Evolutionary conservation across 92 coral and sea anemone species (phyloP).

Genomic region (Parazoanthus swiftii): DNA sequence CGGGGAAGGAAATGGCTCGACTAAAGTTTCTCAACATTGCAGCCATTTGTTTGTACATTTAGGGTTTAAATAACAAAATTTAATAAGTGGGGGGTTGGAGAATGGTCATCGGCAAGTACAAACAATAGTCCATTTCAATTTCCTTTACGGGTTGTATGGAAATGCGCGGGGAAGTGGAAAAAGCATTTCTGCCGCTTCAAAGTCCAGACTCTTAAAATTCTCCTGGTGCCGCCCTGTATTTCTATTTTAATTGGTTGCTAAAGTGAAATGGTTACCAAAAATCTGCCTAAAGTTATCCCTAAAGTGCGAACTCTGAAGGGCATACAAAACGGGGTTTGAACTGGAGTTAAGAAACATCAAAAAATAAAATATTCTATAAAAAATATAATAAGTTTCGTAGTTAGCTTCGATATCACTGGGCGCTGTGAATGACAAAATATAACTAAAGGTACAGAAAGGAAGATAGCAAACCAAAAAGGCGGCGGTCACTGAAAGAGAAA

Average conservation of each 20-base stretch:
- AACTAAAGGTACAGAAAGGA: conserved; percentile 8
- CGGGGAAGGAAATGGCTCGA: no score
- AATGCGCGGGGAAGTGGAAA: no score
- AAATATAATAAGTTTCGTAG: neutral
- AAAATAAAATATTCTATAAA: neutral
- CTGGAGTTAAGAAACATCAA: neutral
- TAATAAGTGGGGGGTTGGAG: no score
- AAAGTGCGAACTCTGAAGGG: neutral
- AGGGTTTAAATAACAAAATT: no score
- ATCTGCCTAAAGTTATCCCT: neutral
- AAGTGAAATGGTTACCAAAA: neutral
- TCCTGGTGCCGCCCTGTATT: no score
- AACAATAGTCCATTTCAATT: no score
- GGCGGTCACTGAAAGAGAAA: neutral
- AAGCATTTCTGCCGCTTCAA: no score
- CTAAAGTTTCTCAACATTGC: no score
- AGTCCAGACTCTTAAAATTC: no score
- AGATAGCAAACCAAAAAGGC: neutral
- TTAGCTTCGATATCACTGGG: neutral
- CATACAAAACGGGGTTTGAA: neutral
- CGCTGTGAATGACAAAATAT: neutral
- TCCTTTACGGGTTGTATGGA: no score
- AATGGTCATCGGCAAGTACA: no score
- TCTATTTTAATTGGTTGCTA: neutral
- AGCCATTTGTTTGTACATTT: no score